Base-by-base conservation (phyloP, 2,113 vertebrate genomes). In the Phasianus colchicus region DNA sequence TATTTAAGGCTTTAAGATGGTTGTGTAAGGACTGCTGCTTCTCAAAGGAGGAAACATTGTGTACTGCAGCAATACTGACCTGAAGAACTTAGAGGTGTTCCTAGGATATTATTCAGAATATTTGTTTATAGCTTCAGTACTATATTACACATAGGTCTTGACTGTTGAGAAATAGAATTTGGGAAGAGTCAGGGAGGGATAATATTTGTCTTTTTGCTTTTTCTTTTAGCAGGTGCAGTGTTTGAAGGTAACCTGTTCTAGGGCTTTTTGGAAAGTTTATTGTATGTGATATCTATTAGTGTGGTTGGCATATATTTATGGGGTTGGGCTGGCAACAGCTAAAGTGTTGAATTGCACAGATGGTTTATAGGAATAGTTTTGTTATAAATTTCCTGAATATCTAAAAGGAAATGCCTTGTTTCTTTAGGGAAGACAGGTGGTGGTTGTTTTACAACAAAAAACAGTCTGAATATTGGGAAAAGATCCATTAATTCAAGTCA, bases 201-300 rank as follows among this genome's bases (percentile, higher is more conserved):
- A 32, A 10, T 18, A 40, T 11, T 18, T 61, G 17, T 17, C 19
- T 32, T 57, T 13, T 27, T 67, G 69, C 83, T 54, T 79, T 61
- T 13, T 27, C 57, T 76, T 76, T 1, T 64, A 81, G 42, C 52
- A 67, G 13, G n/a, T 73, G 30, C 5, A 36, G 6, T 84, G n/a
- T 90, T 90, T 89, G 74, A 79, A 89, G n/a, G 50, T 73, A 79
- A 63, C 83, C 36, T 61, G 67, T 79, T 89, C 45, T 70, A 29
- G 58, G 72, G 27, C 60, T 85, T 77, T 92, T 74, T 58, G 57
- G 2, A 1, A 70, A 93, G 30, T 57, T 57, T 58, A 11, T 34
- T 89, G 82, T 76, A 48, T 65, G 40, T 73, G 50, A 6, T 69
- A 84, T n/a, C 71, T 84, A 14, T 78, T 84, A 50, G 69, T 78